Conservation (phyloP, 2,888 invertebrate species). For the Poecilus cupreus region DNA sequence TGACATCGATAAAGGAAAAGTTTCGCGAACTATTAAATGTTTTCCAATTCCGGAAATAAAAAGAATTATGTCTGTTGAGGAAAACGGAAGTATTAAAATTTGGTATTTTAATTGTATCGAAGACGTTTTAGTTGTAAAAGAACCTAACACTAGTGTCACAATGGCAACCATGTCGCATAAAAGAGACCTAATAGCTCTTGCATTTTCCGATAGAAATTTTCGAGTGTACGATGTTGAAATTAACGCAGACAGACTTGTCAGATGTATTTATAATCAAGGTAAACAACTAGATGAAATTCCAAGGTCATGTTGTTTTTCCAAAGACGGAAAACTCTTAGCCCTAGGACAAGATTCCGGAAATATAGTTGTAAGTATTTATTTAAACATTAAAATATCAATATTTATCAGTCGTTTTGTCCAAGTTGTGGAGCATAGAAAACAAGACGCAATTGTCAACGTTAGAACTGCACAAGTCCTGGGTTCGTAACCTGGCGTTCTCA, state of each 20-base stretch:
- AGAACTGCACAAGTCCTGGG: constrained; percentile 75
- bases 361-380: constrained; percentile 74
- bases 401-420: constrained; percentile 46
- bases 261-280: constrained; percentile 48
- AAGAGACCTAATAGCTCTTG: constrained; percentile 63
- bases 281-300: constrained; percentile 61
- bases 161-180: constrained; percentile 62
- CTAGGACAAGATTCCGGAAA: constrained; percentile 79
- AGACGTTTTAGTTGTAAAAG: constrained; percentile 60
- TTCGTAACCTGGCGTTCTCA: constrained; percentile 75
- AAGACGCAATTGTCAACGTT: constrained; percentile 72
- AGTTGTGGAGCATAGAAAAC: constrained; percentile 75
- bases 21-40: constrained; percentile 53
- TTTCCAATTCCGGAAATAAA: constrained; percentile 42
- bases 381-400: not conserved
- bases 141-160: constrained; percentile 60
- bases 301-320: constrained; percentile 69
- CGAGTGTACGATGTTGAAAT: constrained; percentile 60
- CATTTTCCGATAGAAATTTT: constrained; percentile 63
- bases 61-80: constrained; percentile 57
- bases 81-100: constrained; percentile 60
- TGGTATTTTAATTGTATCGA: constrained; percentile 61
- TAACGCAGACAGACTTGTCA: not conserved
- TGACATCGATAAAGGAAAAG: constrained; percentile 38
- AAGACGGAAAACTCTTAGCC: constrained; percentile 77